Evolutionary conservation across 2,113 vertebrate species (phyloP), one percentile per base, ranked within the genome.

Genomic region (Pseudorhombus dupliciocellatus): DNA sequence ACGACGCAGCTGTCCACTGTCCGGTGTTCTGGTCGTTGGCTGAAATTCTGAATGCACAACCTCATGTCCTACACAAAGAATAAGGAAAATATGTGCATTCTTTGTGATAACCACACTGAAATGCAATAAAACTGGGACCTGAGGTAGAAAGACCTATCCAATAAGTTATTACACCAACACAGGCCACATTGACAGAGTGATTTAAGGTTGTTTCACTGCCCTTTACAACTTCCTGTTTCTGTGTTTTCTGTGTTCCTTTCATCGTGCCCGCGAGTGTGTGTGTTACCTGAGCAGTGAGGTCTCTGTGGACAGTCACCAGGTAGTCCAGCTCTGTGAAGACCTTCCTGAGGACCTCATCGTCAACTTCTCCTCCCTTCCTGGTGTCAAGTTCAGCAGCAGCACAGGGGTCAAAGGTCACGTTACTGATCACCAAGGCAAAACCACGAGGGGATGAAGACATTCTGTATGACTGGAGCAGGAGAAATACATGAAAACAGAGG

Each of bases 341-440:
- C 73, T 87, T 86, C 57, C 95, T 90, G 10, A 99, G 91, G 9
- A 94, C 91, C 70, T 87, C 88, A 7, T 94, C 94, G 73, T 99
- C 98, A 81, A 98, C 96, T 15, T 97, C 94, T 0, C 98, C 98
- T 3, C 98, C 97, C 2, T 95, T 87, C 2, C 98, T 95, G 12
- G 92, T 91, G 42, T 96, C 96, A 71, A 99, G 90, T 21, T 98
- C 96, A 15, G 85, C 60, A 4, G 94, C 91, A 58, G 92, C 84
- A 44, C 25, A 40, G 0, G 90, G 80, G 48, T 93, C 93, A 88
- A 99, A 99, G 51, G 51, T 91, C 79, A 97, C 91, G 0, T 99
- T 99, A 83, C 97, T 99, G 78, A 99, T 93, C 65, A 99, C 94
- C 78, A 99, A 83, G 0, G 95, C 97, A 34, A 95, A 85, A 50